Conservation (phyloP, 1,140 invertebrate genomes). For the Euwallacea similis region DNA sequence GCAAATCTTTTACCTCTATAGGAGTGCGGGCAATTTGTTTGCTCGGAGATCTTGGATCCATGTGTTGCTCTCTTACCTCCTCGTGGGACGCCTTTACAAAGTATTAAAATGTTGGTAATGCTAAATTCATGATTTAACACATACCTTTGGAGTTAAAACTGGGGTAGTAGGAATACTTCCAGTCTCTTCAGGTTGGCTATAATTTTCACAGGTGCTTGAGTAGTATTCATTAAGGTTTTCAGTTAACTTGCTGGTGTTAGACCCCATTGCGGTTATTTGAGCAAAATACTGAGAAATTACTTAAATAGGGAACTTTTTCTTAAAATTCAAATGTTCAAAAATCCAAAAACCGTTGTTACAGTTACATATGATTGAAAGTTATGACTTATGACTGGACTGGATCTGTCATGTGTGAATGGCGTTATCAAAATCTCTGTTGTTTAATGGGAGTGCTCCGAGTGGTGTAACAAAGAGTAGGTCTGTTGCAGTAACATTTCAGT, state of each 20-base stretch:
- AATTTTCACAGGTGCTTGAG: background rate
- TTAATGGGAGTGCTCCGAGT: too few relatives aligned
- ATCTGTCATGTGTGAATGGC: too few relatives aligned
- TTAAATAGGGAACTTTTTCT: too few relatives aligned
- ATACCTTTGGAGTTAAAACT: conserved; percentile 38
- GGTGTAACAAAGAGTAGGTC: too few relatives aligned
- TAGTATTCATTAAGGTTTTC: background rate
- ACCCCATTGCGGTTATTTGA: background rate
- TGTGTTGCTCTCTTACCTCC: conserved; percentile 8
- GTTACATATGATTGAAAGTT: too few relatives aligned
- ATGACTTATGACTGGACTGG: too few relatives aligned
- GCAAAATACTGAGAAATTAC: too few relatives aligned
- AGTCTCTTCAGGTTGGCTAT: conserved; percentile 1
- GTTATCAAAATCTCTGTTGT: too few relatives aligned
- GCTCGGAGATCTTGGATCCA: conserved; percentile 53
- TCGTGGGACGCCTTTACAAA: background rate
- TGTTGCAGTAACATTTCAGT: too few relatives aligned
- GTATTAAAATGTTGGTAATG: background rate
- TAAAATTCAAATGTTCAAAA: too few relatives aligned
- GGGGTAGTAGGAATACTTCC: conserved; percentile 40
- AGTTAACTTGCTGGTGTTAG: background rate
- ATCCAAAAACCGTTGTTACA: too few relatives aligned
- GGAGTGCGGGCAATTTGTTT: conserved; percentile 55
- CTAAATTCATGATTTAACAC: background rate
- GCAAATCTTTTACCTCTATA: conserved; percentile 47